phyloP scores from a whole-genome alignment of 2,113 vertebrate species.

The Crotalus viridis region DNA sequence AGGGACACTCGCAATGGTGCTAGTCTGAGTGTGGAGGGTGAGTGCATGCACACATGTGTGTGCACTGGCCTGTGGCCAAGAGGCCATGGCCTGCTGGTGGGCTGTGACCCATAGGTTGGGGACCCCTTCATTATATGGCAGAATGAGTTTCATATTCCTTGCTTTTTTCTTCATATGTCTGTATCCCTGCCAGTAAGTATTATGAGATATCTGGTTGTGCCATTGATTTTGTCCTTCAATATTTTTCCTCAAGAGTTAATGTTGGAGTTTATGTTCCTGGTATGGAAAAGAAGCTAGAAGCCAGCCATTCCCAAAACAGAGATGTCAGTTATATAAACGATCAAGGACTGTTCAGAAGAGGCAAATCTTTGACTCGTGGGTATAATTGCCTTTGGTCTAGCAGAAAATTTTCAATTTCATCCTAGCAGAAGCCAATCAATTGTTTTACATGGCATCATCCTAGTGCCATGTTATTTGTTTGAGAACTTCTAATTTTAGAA shows the following conservation, averaged over 20 bases:
- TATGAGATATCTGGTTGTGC: not conserved
- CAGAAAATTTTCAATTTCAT: not conserved
- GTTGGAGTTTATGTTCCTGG: not conserved
- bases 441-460: not conserved
- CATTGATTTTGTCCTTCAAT: not conserved
- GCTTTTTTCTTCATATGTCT: not conserved
- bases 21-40: no score
- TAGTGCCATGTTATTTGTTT: not conserved
- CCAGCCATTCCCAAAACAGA: not conserved
- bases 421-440: not conserved
- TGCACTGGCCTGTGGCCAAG: no score
- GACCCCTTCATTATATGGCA: not conserved
- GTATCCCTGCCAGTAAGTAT: not conserved
- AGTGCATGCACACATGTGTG: no score
- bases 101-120: no score
- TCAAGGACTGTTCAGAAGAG: not conserved
- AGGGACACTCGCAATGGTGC: no score
- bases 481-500: not conserved
- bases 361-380: not conserved
- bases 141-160: not conserved
- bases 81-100: no score
- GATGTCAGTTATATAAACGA: not conserved
- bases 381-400: not conserved
- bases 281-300: not conserved
- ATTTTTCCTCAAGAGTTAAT: not conserved